These are phyloP conservation scores for Copidosoma floridanum DNA, from an alignment of 1,140 invertebrate species.

Conservation along the genomic window DNA sequence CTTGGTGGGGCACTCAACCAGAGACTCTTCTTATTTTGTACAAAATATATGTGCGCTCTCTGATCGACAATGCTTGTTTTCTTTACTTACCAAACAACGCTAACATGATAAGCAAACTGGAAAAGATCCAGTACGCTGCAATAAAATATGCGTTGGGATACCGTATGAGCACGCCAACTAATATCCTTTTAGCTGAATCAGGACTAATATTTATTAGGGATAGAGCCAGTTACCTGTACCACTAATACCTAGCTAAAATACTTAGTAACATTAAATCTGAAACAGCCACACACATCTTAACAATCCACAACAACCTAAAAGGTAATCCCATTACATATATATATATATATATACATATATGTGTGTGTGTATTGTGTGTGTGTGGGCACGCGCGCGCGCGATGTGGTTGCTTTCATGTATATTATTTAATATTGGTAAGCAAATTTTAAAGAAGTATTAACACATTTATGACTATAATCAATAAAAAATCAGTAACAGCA, in stretches of 20 bases:
- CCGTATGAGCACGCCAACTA: neutral
- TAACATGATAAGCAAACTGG: neutral
- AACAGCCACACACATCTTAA: too few relatives aligned
- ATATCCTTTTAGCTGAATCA: neutral
- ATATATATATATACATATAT: too few relatives aligned
- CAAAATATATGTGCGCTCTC: neutral
- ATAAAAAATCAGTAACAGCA: too few relatives aligned
- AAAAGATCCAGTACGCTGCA: neutral
- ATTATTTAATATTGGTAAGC: too few relatives aligned
- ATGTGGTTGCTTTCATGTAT: too few relatives aligned
- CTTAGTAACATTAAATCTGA: too few relatives aligned
- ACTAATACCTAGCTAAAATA: neutral
- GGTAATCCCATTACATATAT: too few relatives aligned
- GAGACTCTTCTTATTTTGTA: neutral
- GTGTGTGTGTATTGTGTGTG: too few relatives aligned
- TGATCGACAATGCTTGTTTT: neutral
- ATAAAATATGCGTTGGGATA: neutral
- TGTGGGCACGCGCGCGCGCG: too few relatives aligned
- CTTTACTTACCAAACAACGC: neutral
- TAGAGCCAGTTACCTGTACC: neutral
- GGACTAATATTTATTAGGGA: neutral
- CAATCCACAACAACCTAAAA: too few relatives aligned
- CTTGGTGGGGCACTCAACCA: constrained; percentile 14
- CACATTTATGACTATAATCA: too few relatives aligned
- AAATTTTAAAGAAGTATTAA: too few relatives aligned